These are phyloP conservation scores for Indicator indicator DNA, from an alignment of 2,113 vertebrate genomes.

Conservation along the genomic window DNA sequence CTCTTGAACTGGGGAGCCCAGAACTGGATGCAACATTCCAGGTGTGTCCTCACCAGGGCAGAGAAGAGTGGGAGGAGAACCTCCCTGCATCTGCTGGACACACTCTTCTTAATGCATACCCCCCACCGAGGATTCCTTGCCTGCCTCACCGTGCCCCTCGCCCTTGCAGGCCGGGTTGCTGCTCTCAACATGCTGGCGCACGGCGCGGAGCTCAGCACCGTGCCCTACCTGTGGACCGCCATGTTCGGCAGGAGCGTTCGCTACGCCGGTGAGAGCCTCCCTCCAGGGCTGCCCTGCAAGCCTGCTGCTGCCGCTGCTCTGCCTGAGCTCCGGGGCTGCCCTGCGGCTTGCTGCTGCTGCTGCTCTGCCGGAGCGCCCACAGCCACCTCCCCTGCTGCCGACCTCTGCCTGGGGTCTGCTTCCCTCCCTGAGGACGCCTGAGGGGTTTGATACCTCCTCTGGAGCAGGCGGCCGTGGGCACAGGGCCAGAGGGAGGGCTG, in stretches of 20 bases:
- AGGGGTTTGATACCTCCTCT: not conserved
- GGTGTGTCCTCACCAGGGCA: too few species aligned
- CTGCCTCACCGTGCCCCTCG: not conserved
- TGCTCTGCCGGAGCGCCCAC: too few species aligned
- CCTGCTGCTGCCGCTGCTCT: too few species aligned
- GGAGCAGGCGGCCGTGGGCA: not conserved
- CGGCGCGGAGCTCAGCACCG: conserved; percentile 86
- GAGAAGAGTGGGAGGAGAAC: too few species aligned
- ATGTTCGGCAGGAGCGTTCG: conserved; percentile 97
- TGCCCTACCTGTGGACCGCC: conserved; percentile 95
- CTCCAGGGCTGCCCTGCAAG: not conserved
- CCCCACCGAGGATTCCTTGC: too few species aligned
- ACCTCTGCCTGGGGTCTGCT: not conserved
- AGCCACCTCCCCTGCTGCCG: too few species aligned
- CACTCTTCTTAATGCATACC: too few species aligned
- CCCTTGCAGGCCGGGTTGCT: conserved; percentile 85
- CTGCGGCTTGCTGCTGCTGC: too few species aligned
- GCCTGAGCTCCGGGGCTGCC: too few species aligned
- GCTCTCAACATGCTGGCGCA: conserved; percentile 95
- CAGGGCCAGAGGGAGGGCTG: not conserved
- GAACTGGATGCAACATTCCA: too few species aligned
- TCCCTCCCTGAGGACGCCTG: not conserved
- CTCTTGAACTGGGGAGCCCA: too few species aligned
- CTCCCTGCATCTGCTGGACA: too few species aligned
- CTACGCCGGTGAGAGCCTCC: conserved; percentile 83